Percentiles rank a stretch among this genome's conserved stretches.
phyloP scores from a whole-genome alignment of 2,797 vertebrate species.

The Alca torda region DNA sequence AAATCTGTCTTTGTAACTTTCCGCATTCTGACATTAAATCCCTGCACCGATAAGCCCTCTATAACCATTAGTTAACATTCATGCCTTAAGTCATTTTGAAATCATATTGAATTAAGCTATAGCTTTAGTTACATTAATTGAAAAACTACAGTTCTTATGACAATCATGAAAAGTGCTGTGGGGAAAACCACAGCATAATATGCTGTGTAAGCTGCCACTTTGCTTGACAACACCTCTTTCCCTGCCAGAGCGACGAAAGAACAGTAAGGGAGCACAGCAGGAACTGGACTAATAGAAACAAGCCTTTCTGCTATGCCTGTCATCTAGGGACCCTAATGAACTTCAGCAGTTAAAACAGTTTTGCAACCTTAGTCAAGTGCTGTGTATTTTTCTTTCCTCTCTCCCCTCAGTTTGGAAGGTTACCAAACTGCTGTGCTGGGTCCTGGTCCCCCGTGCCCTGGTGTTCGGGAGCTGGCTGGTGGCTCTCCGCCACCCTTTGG shows the following conservation, averaged over 20 bases:
- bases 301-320: slow-evolving; percentile 1
- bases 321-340: slow-evolving; percentile 47
- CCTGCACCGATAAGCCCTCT: background rate
- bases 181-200: background rate
- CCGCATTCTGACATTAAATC: background rate
- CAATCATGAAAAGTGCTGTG: background rate
- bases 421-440: background rate
- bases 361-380: slow-evolving; percentile 43
- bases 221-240: background rate
- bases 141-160: background rate
- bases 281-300: slow-evolving; percentile 2
- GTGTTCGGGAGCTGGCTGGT: background rate
- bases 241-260: background rate
- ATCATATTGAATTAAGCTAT: slow-evolving; percentile 29
- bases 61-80: background rate
- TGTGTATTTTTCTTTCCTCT: background rate
- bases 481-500: background rate
- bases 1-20: background rate
- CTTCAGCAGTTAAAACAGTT: slow-evolving; percentile 25
- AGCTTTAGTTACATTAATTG: background rate
- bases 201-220: slow-evolving; percentile 24
- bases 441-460: background rate
- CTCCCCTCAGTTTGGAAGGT: background rate
- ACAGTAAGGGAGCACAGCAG: slow-evolving; percentile 34
- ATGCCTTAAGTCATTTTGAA: background rate